A percentile compares a stretch with the other conserved stretches of the same genome.
These are phyloP conservation scores for Ptychochromis oligacanthus DNA, from an alignment of 2,113 vertebrate genomes.

Conservation along the genomic window DNA sequence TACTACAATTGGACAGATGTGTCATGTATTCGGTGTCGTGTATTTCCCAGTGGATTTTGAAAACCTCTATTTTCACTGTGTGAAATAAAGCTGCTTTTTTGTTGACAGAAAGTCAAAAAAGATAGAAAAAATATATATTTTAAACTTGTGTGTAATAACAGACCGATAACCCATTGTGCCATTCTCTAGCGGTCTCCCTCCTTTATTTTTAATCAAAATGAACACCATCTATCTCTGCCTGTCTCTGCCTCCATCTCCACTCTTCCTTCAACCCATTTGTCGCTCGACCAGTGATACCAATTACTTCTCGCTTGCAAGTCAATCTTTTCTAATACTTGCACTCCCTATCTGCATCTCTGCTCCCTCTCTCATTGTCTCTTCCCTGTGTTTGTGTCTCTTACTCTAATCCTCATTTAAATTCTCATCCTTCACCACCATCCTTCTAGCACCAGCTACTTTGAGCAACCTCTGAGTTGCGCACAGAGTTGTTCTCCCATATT, in stretches of 20 bases:
- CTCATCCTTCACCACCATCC: constrained; percentile 13
- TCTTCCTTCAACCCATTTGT: constrained; percentile 21
- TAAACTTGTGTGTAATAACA: neutral
- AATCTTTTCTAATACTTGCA: constrained; percentile 17
- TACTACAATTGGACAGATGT: neutral
- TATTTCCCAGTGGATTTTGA: neutral
- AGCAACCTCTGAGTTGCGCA: constrained; percentile 34
- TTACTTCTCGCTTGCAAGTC: constrained; percentile 25
- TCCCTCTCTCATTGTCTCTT: neutral
- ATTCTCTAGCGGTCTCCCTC: neutral
- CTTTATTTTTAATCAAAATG: constrained; percentile 27
- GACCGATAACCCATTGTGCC: neutral
- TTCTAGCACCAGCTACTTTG: neutral
- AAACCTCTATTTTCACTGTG: neutral
- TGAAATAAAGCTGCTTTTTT: neutral
- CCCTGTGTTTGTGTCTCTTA: neutral
- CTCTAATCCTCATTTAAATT: constrained; percentile 31
- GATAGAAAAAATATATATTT: neutral
- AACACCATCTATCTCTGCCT: constrained; percentile 26
- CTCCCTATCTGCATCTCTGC: constrained; percentile 12
- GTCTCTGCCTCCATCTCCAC: constrained; percentile 11
- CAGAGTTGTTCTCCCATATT: constrained; percentile 24
- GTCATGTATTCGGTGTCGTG: neutral
- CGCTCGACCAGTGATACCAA: constrained; percentile 30
- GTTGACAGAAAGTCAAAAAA: neutral